Evolutionary conservation across 2,797 vertebrate genomes (phyloP).

Genomic region (Sebastolobus alascanus): DNA sequence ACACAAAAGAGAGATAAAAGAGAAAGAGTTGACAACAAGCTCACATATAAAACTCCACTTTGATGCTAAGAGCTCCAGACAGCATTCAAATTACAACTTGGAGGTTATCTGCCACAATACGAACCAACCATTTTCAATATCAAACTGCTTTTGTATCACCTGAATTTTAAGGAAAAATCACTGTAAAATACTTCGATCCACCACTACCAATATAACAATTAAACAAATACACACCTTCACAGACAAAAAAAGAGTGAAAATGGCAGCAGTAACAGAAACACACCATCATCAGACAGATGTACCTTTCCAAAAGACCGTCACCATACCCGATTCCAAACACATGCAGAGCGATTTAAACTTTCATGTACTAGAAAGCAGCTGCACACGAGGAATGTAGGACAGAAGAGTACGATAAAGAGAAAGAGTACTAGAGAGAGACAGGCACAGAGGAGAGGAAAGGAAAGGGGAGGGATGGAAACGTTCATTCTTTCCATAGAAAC

Average conservation of each 20-base stretch:
- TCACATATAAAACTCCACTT: not conserved
- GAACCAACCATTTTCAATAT: not conserved
- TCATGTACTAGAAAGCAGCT: conserved; percentile 41
- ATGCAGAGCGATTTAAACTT: conserved; percentile 32
- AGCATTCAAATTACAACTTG: not conserved
- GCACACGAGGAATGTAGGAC: conserved; percentile 21
- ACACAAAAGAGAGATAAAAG: not conserved
- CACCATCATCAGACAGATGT: conserved; percentile 41
- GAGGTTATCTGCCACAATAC: not conserved
- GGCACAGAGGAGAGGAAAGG: conserved; percentile 43
- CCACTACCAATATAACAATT: not conserved
- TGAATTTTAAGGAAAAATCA: not conserved
- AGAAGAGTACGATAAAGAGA: conserved; percentile 33
- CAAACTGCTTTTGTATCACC: not conserved
- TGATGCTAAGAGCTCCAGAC: conserved; percentile 1
- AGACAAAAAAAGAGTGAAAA: conserved; percentile 52
- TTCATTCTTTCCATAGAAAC: conserved; percentile 76
- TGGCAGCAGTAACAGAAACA: conserved; percentile 29
- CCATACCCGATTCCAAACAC: conserved; percentile 62
- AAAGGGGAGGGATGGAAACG: conserved; percentile 76
- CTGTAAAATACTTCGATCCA: not conserved
- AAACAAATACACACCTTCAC: not conserved
- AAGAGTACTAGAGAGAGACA: conserved; percentile 9
- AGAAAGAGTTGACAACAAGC: not conserved
- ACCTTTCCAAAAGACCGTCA: conserved; percentile 69